Evolutionary conservation across 1,140 invertebrate genomes (phyloP), one percentile per base, ranked within the genome.

Genomic region (Acyrthosiphon pisum): DNA sequence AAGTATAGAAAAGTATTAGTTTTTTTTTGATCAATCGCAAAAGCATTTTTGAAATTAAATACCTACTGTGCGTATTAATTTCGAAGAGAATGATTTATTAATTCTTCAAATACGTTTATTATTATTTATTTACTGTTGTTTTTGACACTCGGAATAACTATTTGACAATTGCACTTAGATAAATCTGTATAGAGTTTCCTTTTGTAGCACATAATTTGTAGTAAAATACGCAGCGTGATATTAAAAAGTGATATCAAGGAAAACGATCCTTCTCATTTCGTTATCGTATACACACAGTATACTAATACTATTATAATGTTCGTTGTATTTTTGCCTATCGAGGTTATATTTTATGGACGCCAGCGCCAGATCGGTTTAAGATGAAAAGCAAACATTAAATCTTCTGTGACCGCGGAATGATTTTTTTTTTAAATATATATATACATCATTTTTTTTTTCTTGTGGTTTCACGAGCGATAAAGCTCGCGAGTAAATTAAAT

Each of bases 401-500:
- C 91, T 93, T 93, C 91, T 56, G 81, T 93, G 76, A 93, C 91
- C 91, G 48, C 81, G 81, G 48, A 86, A 93, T 93, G 81, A 93
- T 84, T 93, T 84, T 84, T 76, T 90, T 60, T 56, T 22, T 37
- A 44, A 30, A 44, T 81, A 92, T 83, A 91, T 50, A 48, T 50
- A 84, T 37, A 84, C 56, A 56, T 53, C 8, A 37, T 41, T 84
- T 86, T 84, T 86, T 84, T 92, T 84, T 86, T 56, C 50, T 83
- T 93, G 91, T 44, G 91, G 91, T 93, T 93, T 93, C 91, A 93
- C 91, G 91, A 93, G 81, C 91, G 91, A 93, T 93, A 93, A 93
- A 93, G 81, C 91, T 93, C 48, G 48, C 81, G 91, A 93, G 91
- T 93, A 93, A 93, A 93, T 93, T 93, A 93, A 93, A 93, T 93